phyloP scores from a whole-genome alignment of 2,888 invertebrate species.

The Alviniconcha strummeri region DNA sequence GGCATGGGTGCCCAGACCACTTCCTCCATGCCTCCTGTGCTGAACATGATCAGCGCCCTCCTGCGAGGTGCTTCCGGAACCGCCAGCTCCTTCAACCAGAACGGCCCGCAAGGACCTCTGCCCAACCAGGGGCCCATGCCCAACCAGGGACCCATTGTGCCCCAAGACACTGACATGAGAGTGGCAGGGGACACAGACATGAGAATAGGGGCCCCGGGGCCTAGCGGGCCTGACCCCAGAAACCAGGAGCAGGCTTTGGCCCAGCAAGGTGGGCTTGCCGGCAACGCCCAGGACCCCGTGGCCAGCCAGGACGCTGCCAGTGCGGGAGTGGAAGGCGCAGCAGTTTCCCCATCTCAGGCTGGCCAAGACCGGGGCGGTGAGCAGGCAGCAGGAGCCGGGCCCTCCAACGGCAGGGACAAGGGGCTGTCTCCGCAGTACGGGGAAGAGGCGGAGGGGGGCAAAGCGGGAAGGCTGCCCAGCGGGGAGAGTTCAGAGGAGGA shows the following conservation, averaged over 20 bases:
- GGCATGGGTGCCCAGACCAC: slow-evolving; percentile 25
- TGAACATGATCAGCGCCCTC: slow-evolving; percentile 45
- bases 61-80: slow-evolving; percentile 25
- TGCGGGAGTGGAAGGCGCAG: too few species aligned
- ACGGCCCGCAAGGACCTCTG: neutral
- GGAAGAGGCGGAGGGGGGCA: too few species aligned
- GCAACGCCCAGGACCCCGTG: too few species aligned
- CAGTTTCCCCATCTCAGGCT: too few species aligned
- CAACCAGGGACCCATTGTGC: slow-evolving; percentile 5
- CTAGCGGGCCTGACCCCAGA: too few species aligned
- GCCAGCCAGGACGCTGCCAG: too few species aligned
- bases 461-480: neutral
- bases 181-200: neutral
- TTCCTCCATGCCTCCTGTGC: slow-evolving; percentile 40
- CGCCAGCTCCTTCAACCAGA: slow-evolving; percentile 8
- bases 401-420: too few species aligned
- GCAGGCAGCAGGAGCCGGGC: too few species aligned
- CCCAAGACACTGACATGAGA: slow-evolving; percentile 24
- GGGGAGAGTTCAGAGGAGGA: slow-evolving; percentile 9
- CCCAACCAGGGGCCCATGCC: slow-evolving; percentile 1
- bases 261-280: too few species aligned
- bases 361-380: too few species aligned
- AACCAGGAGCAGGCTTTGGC: too few species aligned
- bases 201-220: neutral
- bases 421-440: too few species aligned